Evolutionary conservation across 2,888 invertebrate species (phyloP), one percentile per base, ranked within the genome.

Genomic region (Diaphora mendica): DNA sequence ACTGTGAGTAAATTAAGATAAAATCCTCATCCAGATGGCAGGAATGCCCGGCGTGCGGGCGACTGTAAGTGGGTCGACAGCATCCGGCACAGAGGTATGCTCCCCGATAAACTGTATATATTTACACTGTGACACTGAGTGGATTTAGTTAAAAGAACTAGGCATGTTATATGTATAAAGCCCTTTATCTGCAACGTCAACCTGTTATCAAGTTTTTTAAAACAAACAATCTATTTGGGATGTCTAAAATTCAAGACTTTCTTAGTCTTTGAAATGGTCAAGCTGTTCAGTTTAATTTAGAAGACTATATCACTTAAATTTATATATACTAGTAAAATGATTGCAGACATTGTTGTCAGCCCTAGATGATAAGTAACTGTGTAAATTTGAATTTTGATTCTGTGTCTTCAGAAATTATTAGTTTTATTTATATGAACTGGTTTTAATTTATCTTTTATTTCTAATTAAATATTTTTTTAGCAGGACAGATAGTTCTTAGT

Each of bases 21-120:
- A 42, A 62, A 30, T 33, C 66, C 42, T 64, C 30, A 35, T 65
- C 55, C 59, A 71, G 75, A 62, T 76, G 64, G 44, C 26, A 62
- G 84, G 84, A 75, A 86, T 85, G 82, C 76, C 44, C 15, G 78
- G 83, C 73, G 81, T 79, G 78, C 79, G 76, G 81, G 79, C 73
- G 79, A 79, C 82, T 59, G 82, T 81, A 90, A 88, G 80, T 90
- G 84, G 90, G 90, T 86, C 89, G 86, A 64, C 82, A 72, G 82
- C 79, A 84, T 86, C 84, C 84, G 83, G 81, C 80, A 71, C 74
- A 72, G 72, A 82, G 78, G 78, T 75, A 88, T 88, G 87, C 83
- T 78, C 77, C 78, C 80, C 74, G 85, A 86, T 87, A 85, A 85
- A 85, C 84, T 79, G 84, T 79, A 79, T 87, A 87, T 88, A 88